Conservation (phyloP, 2,888 invertebrate genomes). For the Eucriotettix oculatus region DNA sequence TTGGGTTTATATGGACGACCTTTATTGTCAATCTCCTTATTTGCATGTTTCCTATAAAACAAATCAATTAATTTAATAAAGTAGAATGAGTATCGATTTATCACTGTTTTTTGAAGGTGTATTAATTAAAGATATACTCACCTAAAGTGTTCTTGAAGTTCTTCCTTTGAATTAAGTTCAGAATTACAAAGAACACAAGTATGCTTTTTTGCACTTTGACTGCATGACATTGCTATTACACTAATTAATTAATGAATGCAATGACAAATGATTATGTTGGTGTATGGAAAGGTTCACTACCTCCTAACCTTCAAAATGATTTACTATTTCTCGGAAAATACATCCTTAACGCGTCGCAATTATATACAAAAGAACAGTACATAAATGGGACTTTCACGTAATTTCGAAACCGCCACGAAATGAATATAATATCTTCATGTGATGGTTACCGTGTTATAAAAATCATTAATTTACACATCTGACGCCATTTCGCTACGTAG, state of each 20-base stretch:
- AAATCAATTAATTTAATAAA: neutral
- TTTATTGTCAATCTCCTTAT: slow-evolving; percentile 37
- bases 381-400: too few relatives aligned
- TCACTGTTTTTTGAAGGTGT: neutral
- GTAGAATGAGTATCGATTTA: neutral
- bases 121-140: slow-evolving; percentile 18
- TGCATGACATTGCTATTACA: neutral
- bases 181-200: slow-evolving; percentile 39
- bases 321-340: too few relatives aligned
- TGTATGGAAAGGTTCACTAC: neutral
- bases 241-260: neutral
- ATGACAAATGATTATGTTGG: neutral
- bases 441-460: neutral
- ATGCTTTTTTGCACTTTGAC: slow-evolving; percentile 7
- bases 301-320: too few relatives aligned
- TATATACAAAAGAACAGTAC: too few relatives aligned
- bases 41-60: slow-evolving; percentile 38
- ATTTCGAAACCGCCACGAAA: too few relatives aligned
- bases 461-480: neutral
- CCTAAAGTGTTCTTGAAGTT: slow-evolving; percentile 45
- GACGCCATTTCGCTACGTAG: neutral
- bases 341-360: too few relatives aligned
- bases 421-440: neutral
- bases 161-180: slow-evolving; percentile 36
- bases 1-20: slow-evolving; percentile 16